phyloP scores from a whole-genome alignment of 2,113 vertebrate genomes.

The Azemiops feae region DNA sequence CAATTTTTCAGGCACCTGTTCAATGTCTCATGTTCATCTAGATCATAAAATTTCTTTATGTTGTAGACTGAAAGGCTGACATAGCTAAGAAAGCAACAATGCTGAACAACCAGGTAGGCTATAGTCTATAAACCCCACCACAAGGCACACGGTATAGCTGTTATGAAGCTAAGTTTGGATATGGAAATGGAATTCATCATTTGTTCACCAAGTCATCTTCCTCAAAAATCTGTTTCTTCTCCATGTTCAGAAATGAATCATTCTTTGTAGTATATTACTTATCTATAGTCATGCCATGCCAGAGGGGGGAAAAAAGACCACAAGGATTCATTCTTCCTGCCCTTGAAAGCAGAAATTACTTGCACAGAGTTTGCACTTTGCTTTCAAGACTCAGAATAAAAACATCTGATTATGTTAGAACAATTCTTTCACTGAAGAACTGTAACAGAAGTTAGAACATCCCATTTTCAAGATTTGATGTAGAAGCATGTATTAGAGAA shows the following conservation, averaged over 20 bases:
- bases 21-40: neutral
- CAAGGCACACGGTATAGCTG: neutral
- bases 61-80: neutral
- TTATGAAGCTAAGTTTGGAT: neutral
- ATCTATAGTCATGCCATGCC: neutral
- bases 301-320: neutral
- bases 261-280: neutral
- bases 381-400: neutral
- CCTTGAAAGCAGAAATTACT: neutral
- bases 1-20: neutral
- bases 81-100: neutral
- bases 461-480: neutral
- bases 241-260: neutral
- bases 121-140: neutral
- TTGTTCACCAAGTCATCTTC: neutral
- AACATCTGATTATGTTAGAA: neutral
- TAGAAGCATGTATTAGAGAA: neutral
- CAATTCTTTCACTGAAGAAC: neutral
- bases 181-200: neutral
- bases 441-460: neutral
- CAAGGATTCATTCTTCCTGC: neutral
- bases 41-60: neutral
- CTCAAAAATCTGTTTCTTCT: neutral
- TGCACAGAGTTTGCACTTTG: neutral
- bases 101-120: neutral